phyloP scores from a whole-genome alignment of 1,140 invertebrate genomes.

The Leptonema lineaticorne region DNA sequence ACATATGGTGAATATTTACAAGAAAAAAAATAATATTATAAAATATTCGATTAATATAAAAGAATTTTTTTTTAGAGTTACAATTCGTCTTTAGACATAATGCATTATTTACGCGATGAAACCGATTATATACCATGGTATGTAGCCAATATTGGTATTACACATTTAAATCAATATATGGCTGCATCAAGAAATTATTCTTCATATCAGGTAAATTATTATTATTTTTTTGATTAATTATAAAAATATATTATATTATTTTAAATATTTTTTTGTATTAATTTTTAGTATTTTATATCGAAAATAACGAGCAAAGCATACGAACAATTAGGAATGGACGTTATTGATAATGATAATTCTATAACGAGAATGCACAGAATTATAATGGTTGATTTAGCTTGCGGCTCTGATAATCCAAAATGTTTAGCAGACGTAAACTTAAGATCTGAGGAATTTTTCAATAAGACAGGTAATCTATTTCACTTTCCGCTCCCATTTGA shows the following conservation, averaged over 20 bases:
- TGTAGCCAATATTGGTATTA: conserved; percentile 51
- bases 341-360: neutral
- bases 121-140: conserved; percentile 64
- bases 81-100: conserved; percentile 50
- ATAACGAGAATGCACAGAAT: conserved; percentile 10
- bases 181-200: conserved; percentile 39
- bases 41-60: conserved; percentile 9
- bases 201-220: neutral
- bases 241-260: neutral
- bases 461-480: neutral
- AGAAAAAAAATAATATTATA: neutral
- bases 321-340: neutral
- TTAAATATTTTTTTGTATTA: too few relatives aligned
- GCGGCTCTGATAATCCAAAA: conserved; percentile 2
- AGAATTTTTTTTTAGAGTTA: conserved; percentile 46
- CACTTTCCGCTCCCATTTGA: neutral
- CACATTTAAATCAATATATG: conserved; percentile 47
- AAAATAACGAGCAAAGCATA: neutral
- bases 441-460: too few relatives aligned
- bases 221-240: too few relatives aligned
- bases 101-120: conserved; percentile 60
- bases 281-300: neutral
- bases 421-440: too few relatives aligned
- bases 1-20: conserved; percentile 48
- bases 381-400: neutral